Evolutionary conservation across 2,888 invertebrate species (phyloP), one percentile per base, ranked within the genome.

Genomic region (Caenorhabditis panamensis): DNA sequence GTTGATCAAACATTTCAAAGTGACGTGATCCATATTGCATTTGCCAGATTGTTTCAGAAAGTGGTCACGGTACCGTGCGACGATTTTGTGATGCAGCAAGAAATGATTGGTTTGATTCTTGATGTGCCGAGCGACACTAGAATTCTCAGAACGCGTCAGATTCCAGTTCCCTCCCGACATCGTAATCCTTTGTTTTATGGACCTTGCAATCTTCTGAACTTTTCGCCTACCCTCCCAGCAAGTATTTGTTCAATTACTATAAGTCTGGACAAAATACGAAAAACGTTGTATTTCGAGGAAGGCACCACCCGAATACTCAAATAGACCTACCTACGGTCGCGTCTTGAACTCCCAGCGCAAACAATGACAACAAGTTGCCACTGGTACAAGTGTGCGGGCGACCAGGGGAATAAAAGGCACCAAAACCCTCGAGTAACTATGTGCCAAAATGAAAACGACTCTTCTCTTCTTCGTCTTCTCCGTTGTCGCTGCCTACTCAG

Each of bases 281-380:
- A 59, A 53, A 20, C 44, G 58, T 31, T n/a, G 47, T 73, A 73
- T 66, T 73, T 73, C 59, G 73, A 73, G 63, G 54, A 41, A 47
- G 63, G 54, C 73, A 63, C 73, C 73, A 66, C 73, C 73, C 41
- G 56, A 66, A 58, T 66, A 49, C 37, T 66, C 73, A 73, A 73
- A 73, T 37, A 72, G 54, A 63, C 20, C n/a, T n/a, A 31, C 0
- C 20, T 18, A 16, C 26, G 71, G 73, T 73, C 73, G 58, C 73
- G 51, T 73, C 64, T 41, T 73, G 73, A 73, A 66, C 73, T 73
- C 63, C 31, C 24, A 26, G 37, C 28, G 66, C 73, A 73, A 73
- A 73, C 66, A 73, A 59, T 73, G 73, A 64, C 73, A 59, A 73
- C 73, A 73, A 64, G 64, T 73, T 73, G 58, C 51, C 64, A 73